Conservation (phyloP, 2,113 vertebrate species). For the Pleuronectes platessa region DNA sequence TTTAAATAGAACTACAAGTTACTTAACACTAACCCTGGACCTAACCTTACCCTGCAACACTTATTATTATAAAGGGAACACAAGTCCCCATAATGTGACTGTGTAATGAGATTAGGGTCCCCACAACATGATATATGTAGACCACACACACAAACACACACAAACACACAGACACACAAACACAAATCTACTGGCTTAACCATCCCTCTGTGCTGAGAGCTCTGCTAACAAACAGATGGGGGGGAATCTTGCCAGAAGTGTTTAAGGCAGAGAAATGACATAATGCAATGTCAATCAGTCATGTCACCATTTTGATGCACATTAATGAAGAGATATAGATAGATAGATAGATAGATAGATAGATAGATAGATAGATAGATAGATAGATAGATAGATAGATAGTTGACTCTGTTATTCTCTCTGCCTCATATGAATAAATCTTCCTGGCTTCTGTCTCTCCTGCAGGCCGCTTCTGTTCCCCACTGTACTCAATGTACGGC, state of each 20-base stretch:
- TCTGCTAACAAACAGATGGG: slow-evolving; percentile 65
- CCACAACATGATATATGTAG: slow-evolving; percentile 3
- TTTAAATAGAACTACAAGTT: background rate
- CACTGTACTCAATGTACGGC: slow-evolving; percentile 55
- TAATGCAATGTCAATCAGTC: slow-evolving; percentile 58
- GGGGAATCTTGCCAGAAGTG: slow-evolving; percentile 42
- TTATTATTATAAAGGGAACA: background rate
- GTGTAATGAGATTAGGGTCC: background rate
- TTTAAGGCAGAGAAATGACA: slow-evolving; percentile 59
- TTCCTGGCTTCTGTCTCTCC: slow-evolving; percentile 10
- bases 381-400: slow-evolving; percentile 17
- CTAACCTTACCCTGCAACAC: background rate
- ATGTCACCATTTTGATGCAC: slow-evolving; percentile 40
- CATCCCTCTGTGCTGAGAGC: slow-evolving; percentile 61
- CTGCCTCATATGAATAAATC: slow-evolving; percentile 21
- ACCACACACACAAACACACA: slow-evolving; percentile 8
- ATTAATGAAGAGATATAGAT: slow-evolving; percentile 27
- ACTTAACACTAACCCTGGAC: background rate
- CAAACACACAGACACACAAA: slow-evolving; percentile 33
- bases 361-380: slow-evolving; percentile 21
- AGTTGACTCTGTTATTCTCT: background rate
- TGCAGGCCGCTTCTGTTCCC: slow-evolving; percentile 50
- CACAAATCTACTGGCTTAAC: slow-evolving; percentile 47
- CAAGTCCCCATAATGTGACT: background rate
- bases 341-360: slow-evolving; percentile 11